These are phyloP conservation scores for Nyctibius bracteatus DNA, from an alignment of 2,113 vertebrate species.

Conservation along the genomic window DNA sequence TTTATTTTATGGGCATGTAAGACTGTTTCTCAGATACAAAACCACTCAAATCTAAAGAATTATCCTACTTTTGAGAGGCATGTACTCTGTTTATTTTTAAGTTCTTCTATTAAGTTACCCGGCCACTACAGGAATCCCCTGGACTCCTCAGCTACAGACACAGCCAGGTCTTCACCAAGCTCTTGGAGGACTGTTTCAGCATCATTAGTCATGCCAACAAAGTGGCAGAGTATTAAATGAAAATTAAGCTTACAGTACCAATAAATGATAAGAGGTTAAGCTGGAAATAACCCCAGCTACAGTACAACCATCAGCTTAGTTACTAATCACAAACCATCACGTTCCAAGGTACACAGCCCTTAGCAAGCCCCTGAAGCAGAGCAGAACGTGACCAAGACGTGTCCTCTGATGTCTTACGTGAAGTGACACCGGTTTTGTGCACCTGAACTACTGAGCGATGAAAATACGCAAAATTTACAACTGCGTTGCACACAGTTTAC, in stretches of 20 bases:
- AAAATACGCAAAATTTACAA: fast-evolving
- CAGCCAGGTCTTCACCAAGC: neutral
- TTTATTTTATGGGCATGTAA: neutral
- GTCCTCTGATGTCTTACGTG: fast-evolving
- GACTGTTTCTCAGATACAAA: neutral
- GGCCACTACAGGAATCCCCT: neutral
- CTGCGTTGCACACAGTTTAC: neutral
- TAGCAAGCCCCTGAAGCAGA: neutral
- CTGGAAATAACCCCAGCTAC: neutral
- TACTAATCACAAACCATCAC: neutral
- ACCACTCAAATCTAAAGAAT: neutral
- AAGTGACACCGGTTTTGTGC: neutral
- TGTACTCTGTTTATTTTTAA: neutral
- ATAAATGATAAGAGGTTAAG: neutral
- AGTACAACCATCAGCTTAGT: neutral
- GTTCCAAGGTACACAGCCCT: neutral
- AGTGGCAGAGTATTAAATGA: neutral
- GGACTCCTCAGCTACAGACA: neutral
- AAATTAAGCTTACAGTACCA: neutral
- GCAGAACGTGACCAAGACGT: neutral
- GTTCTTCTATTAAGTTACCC: neutral
- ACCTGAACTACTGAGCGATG: neutral
- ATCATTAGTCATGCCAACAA: neutral
- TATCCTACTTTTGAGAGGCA: neutral
- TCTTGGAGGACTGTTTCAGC: neutral